Conservation (phyloP, 2,888 invertebrate genomes). For the Drosophila longiperda region DNA sequence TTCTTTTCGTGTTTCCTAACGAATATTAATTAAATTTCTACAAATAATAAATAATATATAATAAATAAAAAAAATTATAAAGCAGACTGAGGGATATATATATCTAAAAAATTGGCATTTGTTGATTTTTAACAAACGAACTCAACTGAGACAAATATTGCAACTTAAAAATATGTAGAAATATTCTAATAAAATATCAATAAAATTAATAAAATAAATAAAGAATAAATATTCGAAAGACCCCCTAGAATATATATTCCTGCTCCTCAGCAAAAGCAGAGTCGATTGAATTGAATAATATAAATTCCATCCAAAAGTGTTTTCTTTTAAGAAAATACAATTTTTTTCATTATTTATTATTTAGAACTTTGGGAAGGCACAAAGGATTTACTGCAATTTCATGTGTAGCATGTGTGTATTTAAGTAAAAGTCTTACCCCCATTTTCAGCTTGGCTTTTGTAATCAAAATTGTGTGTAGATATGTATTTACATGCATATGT, state of each 20-base stretch:
- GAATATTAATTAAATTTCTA: too few species aligned
- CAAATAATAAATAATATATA: too few species aligned
- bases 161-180: background rate
- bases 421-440: slow-evolving; percentile 2
- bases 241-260: background rate
- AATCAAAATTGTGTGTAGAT: slow-evolving; percentile 37
- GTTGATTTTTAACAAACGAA: background rate
- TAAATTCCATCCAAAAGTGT: background rate
- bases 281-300: background rate
- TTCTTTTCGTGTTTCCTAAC: too few species aligned
- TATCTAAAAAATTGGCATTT: too few species aligned
- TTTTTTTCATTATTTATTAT: background rate
- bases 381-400: background rate
- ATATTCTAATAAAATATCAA: background rate
- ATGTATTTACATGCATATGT: slow-evolving; percentile 13
- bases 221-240: background rate
- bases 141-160: background rate
- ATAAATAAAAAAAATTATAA: too few species aligned
- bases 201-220: background rate
- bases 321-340: background rate
- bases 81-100: too few species aligned
- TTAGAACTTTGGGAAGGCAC: background rate
- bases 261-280: background rate
- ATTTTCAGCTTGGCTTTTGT: slow-evolving; percentile 29
- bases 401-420: background rate